These are phyloP conservation scores for Sinocyclocheilus grahami DNA, from an alignment of 2,113 vertebrate species.

Conservation along the genomic window DNA sequence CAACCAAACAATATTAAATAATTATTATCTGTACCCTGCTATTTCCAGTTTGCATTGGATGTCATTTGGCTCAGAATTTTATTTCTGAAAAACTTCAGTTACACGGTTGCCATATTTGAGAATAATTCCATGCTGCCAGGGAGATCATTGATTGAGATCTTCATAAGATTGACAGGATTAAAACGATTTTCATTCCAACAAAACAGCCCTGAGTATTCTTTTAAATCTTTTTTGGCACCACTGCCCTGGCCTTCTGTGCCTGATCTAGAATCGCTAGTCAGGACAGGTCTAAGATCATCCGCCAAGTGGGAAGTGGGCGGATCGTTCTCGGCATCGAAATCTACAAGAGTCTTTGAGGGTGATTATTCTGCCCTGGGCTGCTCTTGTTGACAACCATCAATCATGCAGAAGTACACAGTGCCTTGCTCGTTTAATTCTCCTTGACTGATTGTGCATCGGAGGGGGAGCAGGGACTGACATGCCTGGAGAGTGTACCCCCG, in stretches of 20 bases:
- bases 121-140: background rate
- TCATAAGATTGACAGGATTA: background rate
- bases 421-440: constrained; percentile 42
- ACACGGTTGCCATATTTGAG: background rate
- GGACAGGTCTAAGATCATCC: background rate
- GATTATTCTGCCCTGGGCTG: constrained; percentile 8
- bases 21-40: background rate
- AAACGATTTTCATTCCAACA: background rate
- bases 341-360: constrained; percentile 29
- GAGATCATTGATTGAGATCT: background rate
- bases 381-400: constrained; percentile 50
- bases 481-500: constrained; percentile 40
- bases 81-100: background rate
- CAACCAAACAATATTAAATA: background rate
- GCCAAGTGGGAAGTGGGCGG: constrained; percentile 7
- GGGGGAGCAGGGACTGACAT: constrained; percentile 19
- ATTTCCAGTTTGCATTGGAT: background rate
- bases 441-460: constrained; percentile 42
- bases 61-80: background rate
- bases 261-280: background rate
- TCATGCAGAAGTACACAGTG: constrained; percentile 44
- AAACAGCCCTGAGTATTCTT: background rate
- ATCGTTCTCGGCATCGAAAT: constrained; percentile 34
- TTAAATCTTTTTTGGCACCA: background rate
- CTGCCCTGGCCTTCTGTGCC: background rate